phyloP scores from a whole-genome alignment of 2,888 invertebrate genomes.

The Cryptocephalus moraei region DNA sequence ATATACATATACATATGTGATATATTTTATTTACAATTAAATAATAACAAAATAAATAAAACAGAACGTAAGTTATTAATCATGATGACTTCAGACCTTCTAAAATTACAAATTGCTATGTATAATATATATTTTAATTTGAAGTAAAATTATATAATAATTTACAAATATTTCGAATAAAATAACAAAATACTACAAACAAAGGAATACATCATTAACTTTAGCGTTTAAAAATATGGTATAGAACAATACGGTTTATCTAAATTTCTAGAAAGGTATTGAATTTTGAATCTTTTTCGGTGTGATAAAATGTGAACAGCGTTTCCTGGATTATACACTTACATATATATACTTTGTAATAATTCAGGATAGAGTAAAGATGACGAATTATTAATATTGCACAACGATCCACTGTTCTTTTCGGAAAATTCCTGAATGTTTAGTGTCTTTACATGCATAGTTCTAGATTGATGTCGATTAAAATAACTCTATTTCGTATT shows the following conservation, averaged over 20 bases:
- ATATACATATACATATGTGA: conserved; percentile 31
- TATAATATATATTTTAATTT: conserved; percentile 11
- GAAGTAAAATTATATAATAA: conserved; percentile 6
- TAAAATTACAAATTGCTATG: neutral
- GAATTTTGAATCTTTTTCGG: too few relatives aligned
- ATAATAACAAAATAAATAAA: conserved; percentile 34
- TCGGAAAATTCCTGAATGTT: too few relatives aligned
- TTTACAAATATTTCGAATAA: neutral
- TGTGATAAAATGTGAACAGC: too few relatives aligned
- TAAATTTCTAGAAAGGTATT: neutral
- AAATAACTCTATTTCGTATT: too few relatives aligned
- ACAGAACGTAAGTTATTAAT: conserved; percentile 19
- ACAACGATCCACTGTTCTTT: too few relatives aligned
- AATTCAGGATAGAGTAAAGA: too few relatives aligned
- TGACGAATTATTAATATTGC: too few relatives aligned
- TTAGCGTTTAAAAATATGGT: neutral
- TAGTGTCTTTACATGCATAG: too few relatives aligned
- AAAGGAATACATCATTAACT: too few relatives aligned
- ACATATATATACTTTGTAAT: too few relatives aligned
- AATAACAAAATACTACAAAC: neutral
- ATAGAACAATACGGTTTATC: neutral
- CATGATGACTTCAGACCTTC: conserved; percentile 28
- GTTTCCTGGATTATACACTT: too few relatives aligned
- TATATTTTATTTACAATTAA: conserved; percentile 34
- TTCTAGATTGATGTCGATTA: too few relatives aligned